Conservation (phyloP, 2,113 vertebrate genomes). For the Odobenus rosmarus region DNA sequence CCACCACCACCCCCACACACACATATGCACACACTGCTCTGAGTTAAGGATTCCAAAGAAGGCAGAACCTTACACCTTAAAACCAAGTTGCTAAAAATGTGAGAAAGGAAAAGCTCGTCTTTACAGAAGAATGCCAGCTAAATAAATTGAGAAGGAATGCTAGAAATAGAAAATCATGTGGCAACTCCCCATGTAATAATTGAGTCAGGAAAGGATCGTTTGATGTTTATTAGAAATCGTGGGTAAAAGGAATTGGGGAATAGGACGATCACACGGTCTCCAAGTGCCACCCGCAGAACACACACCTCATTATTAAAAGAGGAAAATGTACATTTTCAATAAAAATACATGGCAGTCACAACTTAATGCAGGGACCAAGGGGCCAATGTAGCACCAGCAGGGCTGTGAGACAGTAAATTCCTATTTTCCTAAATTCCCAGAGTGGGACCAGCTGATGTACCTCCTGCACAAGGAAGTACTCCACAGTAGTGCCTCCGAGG, state of each 20-base stretch:
- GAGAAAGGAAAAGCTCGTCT: neutral
- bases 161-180: neutral
- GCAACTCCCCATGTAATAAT: neutral
- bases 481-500: rapidly evolving
- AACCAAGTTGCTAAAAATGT: slow-evolving; percentile 15
- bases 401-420: too few relatives aligned
- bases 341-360: neutral
- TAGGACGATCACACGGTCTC: neutral
- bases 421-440: too few relatives aligned
- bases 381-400: too few relatives aligned
- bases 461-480: rapidly evolving
- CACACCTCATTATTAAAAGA: neutral
- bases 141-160: neutral
- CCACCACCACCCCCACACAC: too few relatives aligned
- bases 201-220: neutral
- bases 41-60: neutral
- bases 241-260: neutral
- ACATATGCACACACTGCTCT: neutral
- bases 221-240: neutral
- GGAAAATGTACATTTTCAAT: neutral
- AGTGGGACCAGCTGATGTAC: rapidly evolving
- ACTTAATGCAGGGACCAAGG: neutral
- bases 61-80: neutral
- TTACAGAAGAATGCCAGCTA: neutral
- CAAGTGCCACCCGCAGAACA: neutral